Base-by-base conservation (phyloP, 2,797 vertebrate genomes). In the Liparis tanakae region DNA sequence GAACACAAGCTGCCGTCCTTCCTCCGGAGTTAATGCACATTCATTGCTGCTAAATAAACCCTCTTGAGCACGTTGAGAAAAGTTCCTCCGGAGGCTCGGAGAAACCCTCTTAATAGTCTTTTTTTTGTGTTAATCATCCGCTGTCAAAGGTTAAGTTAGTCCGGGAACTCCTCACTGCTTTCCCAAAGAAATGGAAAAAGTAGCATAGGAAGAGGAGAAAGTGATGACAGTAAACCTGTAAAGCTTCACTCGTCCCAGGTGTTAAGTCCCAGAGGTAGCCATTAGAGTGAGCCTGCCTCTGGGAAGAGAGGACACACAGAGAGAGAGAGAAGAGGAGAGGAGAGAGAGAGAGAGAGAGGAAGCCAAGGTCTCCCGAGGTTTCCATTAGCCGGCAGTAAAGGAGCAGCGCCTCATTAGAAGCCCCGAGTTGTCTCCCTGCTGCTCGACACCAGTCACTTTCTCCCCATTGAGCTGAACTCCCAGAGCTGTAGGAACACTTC, bases 301-400 rank as follows among this genome's bases (percentile, higher is more conserved):
- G 88, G 88, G 89, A 57, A 85, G 57, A 77, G 70, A 82, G 59
- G 70, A 20, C 51, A 48, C 44, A 65, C 10, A 37, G 6, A 68
- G 56, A 56, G 18, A 50, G 61, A 64, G 56, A 56, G 50, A 33
- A n/a, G n/a, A n/a, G n/a, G 61, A 64, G 56, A 56, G 3, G 53
- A 61, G 10, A 36, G 5, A 58, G 8, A 43, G 7, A 64, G 56
- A 50, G 20, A 46, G 64, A 59, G 64, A 57, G 55, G n/a, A 51
- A 30, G 34, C 70, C 0, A 54, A 74, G 81, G 85, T 89, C 92
- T 91, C 92, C 91, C 2, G 87, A 91, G 93, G 89, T 91, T 94
- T 92, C 86, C 91, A 91, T 94, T 91, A 94, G 93, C 87, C 78
- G 88, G 88, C 89, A 85, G 90, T 86, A 93, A 94, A 94, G 93